phyloP scores from a whole-genome alignment of 1,140 invertebrate species.

The Sarcophaga peregrina region DNA sequence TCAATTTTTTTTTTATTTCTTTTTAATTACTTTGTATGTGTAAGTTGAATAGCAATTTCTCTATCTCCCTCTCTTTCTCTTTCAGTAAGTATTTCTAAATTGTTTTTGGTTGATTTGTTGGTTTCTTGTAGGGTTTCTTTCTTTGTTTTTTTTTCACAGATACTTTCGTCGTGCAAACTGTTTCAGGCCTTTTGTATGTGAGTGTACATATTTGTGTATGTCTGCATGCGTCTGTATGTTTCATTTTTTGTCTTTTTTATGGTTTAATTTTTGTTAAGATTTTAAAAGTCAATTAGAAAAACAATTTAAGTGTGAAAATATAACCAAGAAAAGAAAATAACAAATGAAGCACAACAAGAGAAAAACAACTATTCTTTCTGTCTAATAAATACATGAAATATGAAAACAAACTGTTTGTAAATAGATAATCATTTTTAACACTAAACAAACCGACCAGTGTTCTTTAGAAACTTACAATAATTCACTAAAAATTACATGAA shows the following conservation, averaged over 20 bases:
- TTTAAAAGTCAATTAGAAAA: constrained; percentile 22
- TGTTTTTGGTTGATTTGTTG: constrained; percentile 7
- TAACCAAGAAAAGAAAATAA: neutral
- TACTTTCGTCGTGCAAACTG: too few species aligned
- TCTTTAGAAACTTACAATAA: too few species aligned
- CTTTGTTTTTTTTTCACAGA: neutral
- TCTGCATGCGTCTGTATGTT: neutral
- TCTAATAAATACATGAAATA: neutral
- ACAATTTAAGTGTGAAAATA: constrained; percentile 18
- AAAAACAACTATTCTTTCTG: neutral
- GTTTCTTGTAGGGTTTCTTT: constrained; percentile 21
- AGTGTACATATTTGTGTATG: neutral
- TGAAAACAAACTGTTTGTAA: neutral
- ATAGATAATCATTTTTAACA: too few species aligned
- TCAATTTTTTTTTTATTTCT: neutral
- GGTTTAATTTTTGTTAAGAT: constrained; percentile 17
- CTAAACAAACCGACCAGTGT: too few species aligned
- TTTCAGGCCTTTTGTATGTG: too few species aligned
- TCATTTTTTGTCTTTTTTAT: neutral
- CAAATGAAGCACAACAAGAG: neutral
- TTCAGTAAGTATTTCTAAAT: neutral
- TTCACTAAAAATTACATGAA: too few species aligned
- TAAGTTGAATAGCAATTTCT: too few species aligned
- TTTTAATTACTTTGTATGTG: neutral
- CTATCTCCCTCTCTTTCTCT: too few species aligned